A percentile compares a stretch with the other conserved stretches of the same genome.
Evolutionary conservation across 2,888 invertebrate species (phyloP).

Genomic region (Malachius bipustulatus): DNA sequence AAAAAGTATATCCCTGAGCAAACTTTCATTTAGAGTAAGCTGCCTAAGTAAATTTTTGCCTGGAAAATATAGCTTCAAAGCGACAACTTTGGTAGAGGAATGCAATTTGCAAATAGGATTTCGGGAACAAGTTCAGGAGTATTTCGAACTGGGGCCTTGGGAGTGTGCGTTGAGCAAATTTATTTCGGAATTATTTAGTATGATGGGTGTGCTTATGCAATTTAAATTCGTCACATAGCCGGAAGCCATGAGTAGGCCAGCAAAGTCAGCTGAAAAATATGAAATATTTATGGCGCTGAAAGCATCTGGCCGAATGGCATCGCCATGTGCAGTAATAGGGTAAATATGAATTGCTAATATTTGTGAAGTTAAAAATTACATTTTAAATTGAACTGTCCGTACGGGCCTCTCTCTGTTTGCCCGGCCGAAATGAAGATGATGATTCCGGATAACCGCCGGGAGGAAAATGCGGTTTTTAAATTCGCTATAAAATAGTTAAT

Average conservation of each 20-base stretch:
- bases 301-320: conserved; percentile 26
- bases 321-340: conserved; percentile 34
- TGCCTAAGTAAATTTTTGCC: no score
- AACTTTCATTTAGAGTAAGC: no score
- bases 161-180: conserved; percentile 23
- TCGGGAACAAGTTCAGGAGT: neutral
- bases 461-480: conserved; percentile 23
- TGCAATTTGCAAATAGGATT: conserved; percentile 1
- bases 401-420: conserved; percentile 22
- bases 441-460: conserved; percentile 24
- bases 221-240: conserved; percentile 34
- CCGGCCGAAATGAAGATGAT: conserved; percentile 26
- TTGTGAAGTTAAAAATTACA: conserved; percentile 35
- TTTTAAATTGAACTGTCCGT: conserved; percentile 36
- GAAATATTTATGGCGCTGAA: conserved; percentile 30
- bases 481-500: conserved; percentile 19
- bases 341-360: conserved; percentile 38
- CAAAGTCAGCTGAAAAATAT: conserved; percentile 29
- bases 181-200: conserved; percentile 32
- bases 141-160: conserved; percentile 5
- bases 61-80: no score
- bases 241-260: conserved; percentile 27
- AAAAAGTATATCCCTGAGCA: no score
- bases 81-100: no score
- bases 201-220: conserved; percentile 33